These are phyloP conservation scores for Idaea straminata DNA, from an alignment of 2,888 invertebrate species.

Conservation along the genomic window DNA sequence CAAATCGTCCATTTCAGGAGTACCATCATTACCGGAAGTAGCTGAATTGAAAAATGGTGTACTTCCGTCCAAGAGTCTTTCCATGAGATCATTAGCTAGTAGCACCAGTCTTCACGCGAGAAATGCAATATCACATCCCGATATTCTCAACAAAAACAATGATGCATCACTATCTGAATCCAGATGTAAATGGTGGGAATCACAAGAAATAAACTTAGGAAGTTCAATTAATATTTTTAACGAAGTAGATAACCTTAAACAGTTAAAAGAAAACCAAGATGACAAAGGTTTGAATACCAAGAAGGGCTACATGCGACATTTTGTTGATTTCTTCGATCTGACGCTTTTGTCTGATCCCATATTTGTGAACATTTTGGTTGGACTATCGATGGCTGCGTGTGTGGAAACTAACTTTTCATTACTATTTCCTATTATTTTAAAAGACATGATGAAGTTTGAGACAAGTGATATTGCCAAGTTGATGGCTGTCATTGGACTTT, in stretches of 20 bases:
- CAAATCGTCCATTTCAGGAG: conserved; percentile 40
- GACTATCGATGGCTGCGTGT: conserved; percentile 84
- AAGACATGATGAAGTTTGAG: conserved; percentile 80
- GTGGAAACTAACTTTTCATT: conserved; percentile 86
- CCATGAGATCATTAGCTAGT: conserved; percentile 61
- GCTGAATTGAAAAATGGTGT: conserved; percentile 47
- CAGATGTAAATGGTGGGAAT: conserved; percentile 79
- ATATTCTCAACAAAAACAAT: conserved; percentile 51
- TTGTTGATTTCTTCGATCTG: conserved; percentile 82
- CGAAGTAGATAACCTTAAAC: conserved; percentile 45
- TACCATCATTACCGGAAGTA: conserved; percentile 41
- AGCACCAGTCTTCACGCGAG: conserved; percentile 52
- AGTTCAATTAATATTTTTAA: conserved; percentile 82
- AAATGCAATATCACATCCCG: conserved; percentile 69
- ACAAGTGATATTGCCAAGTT: conserved; percentile 81
- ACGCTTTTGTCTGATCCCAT: conserved; percentile 83
- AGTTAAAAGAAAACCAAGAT: conserved; percentile 38
- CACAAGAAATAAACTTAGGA: conserved; percentile 79
- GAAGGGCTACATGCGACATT: conserved; percentile 41
- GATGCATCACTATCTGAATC: conserved; percentile 50
- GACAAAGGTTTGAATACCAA: conserved; percentile 32
- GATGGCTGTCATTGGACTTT: conserved; percentile 81
- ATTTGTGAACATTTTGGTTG: conserved; percentile 84
- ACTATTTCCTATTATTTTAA: conserved; percentile 83
- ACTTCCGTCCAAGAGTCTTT: conserved; percentile 55